A percentile compares a stretch with the other conserved stretches of the same genome.
These are phyloP conservation scores for Tychaedon coryphoeus DNA, from an alignment of 2,113 vertebrate genomes.

Conservation along the genomic window DNA sequence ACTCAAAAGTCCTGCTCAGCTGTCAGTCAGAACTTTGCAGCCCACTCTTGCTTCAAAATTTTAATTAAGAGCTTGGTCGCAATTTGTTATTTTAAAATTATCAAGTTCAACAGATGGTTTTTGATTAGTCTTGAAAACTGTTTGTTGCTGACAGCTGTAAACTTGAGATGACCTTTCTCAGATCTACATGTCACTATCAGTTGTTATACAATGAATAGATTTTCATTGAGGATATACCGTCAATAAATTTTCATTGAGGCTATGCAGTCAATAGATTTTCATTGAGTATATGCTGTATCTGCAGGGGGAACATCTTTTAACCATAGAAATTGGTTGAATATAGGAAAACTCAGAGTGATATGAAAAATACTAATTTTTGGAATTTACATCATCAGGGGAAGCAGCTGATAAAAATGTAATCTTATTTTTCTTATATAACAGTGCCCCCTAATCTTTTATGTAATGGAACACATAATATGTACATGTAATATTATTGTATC, in stretches of 20 bases:
- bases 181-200: neutral
- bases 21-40: constrained; percentile 22
- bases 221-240: neutral
- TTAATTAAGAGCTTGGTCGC: neutral
- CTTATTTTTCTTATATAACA: neutral
- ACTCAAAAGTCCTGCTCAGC: neutral
- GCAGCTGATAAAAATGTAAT: neutral
- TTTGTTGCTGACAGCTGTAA: neutral
- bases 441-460: neutral
- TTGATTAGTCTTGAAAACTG: constrained; percentile 21
- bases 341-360: neutral
- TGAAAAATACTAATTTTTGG: neutral
- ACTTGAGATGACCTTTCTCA: neutral
- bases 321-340: neutral
- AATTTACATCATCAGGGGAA: neutral
- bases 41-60: constrained; percentile 18
- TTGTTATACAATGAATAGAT: neutral
- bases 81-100: constrained; percentile 14
- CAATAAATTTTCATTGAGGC: neutral
- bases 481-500: neutral
- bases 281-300: neutral
- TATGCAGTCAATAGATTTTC: neutral
- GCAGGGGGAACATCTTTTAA: neutral
- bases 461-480: neutral
- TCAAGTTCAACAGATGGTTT: constrained; percentile 3